Conservation (phyloP, 2,113 vertebrate species). For the Butorides virescens region DNA sequence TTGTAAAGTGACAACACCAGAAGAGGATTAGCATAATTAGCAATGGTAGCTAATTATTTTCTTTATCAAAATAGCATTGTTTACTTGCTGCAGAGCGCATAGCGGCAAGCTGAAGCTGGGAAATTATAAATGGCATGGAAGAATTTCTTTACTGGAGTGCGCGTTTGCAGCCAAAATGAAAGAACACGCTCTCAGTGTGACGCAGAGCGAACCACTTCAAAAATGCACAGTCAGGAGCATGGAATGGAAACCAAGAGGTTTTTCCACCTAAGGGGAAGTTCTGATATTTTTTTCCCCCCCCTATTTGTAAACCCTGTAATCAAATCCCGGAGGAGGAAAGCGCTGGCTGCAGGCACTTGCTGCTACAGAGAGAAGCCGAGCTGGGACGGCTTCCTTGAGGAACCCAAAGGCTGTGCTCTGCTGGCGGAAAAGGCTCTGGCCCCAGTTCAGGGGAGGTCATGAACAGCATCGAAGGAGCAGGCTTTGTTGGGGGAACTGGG, state of each 20-base stretch:
- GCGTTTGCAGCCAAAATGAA: background rate
- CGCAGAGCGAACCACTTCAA: background rate
- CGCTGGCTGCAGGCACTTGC: too few species aligned
- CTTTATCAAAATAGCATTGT: background rate
- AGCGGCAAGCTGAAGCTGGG: background rate
- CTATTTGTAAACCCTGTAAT: too few species aligned
- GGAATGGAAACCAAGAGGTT: background rate
- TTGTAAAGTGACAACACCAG: background rate
- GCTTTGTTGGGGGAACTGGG: rapidly evolving
- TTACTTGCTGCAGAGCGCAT: background rate
- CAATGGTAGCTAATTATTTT: background rate
- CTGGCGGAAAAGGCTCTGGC: rapidly evolving
- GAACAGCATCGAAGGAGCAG: background rate
- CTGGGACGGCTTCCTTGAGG: background rate
- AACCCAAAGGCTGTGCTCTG: too few species aligned
- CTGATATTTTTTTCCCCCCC: too few species aligned
- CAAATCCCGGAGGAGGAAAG: background rate
- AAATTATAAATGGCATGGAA: rapidly evolving
- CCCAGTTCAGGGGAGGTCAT: rapidly evolving
- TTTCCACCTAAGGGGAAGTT: background rate
- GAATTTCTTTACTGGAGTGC: background rate
- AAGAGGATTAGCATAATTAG: background rate
- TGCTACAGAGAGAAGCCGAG: background rate
- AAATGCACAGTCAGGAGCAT: background rate
- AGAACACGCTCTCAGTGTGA: rapidly evolving